Evolutionary conservation across 2,113 vertebrate species (phyloP), one percentile per base, ranked within the genome.

Genomic region (Entomyzon cyanotis): DNA sequence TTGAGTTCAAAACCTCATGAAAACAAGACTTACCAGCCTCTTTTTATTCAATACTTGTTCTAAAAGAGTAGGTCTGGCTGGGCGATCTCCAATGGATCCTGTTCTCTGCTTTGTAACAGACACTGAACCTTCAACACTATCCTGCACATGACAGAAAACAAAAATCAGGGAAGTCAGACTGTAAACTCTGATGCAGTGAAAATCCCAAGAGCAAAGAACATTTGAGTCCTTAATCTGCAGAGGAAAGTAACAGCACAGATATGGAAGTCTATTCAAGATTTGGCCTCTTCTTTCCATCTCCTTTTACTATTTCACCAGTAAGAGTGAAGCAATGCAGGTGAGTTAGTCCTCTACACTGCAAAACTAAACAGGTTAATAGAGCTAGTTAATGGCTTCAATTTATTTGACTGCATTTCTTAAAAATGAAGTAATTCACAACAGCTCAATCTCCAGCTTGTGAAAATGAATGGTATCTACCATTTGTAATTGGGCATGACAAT

Each of bases 11-110:
- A 80, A 37, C 27, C 30, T 31, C 35, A 17, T 2, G 5, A 49
- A 76, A 64, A 44, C 19, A 90, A 82, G 70, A 97, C 98, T 98
- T 93, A 99, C 99, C 98, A 99, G 98, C 94, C 99, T 98, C 94
- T 99, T 99, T 83, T 99, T 99, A 97, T 99, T 99, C 93, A 99
- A 97, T 53, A 99, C 99, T 98, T 99, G 99, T 91, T 99, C 99
- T 74, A 99, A 98, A 83, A 99, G 98, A 28, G 99, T 99, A 52
- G 99, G 99, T 97, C 99, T 99, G 91, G 99, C 97, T 42, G 99
- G 99, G n/a, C 99, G 98, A 96, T 99, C 99, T 30, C 99, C 99
- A 76, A 99, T 95, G 63, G 98, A 97, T 47, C 99, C 98, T 18
- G 99, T 97, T 81, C 99, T 99, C 95, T 99, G 99, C 92, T 99